These are phyloP conservation scores for Cnemophilus loriae DNA, from an alignment of 2,113 vertebrate genomes.

Conservation along the genomic window DNA sequence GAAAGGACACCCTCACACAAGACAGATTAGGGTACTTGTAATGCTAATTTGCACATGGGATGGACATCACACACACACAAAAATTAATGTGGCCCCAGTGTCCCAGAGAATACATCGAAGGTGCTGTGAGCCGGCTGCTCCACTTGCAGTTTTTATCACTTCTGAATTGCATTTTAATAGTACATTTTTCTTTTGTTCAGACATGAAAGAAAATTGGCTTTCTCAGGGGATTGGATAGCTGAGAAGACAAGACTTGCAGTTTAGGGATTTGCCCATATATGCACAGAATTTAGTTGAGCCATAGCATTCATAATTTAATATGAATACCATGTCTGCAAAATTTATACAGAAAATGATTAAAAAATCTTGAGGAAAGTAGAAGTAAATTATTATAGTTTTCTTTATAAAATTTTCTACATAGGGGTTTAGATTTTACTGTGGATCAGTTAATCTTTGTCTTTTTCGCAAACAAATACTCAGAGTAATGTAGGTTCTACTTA, in stretches of 20 bases:
- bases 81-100: conserved; percentile 81
- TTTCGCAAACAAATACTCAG: background rate
- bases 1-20: conserved; percentile 75
- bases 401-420: background rate
- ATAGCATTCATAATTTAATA: conserved; percentile 21
- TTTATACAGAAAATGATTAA: background rate
- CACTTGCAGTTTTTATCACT: conserved; percentile 79
- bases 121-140: conserved; percentile 76
- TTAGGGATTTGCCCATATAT: conserved; percentile 43
- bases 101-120: conserved; percentile 77
- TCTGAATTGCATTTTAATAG: conserved; percentile 84
- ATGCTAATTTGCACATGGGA: conserved; percentile 83
- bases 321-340: background rate
- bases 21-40: conserved; percentile 79
- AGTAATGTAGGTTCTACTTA: background rate
- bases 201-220: conserved; percentile 81
- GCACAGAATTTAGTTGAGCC: conserved; percentile 40
- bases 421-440: background rate
- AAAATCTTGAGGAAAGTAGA: background rate
- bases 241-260: conserved; percentile 66
- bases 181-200: conserved; percentile 82
- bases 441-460: background rate
- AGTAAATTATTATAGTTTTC: background rate
- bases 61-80: conserved; percentile 73
- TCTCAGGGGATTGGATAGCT: conserved; percentile 71